phyloP scores from a whole-genome alignment of 2,888 invertebrate species.

The Fragum whitleyi region DNA sequence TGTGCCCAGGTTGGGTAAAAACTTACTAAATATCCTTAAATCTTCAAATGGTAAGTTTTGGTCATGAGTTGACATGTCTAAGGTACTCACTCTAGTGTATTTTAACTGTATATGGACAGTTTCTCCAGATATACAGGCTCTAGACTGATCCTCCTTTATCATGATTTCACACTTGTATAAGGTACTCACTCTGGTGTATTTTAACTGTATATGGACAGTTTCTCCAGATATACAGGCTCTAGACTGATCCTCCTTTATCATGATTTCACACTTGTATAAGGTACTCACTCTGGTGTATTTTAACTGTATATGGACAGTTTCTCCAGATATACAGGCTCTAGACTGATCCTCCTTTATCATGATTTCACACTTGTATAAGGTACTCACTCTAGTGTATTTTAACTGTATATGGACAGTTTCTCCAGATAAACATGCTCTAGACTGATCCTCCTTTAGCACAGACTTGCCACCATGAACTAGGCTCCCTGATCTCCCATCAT shows the following conservation, averaged over 20 bases:
- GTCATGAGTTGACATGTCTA: too few relatives aligned
- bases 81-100: not conserved
- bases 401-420: constrained; percentile 22
- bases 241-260: constrained; percentile 19
- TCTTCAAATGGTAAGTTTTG: too few relatives aligned
- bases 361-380: too few relatives aligned
- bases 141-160: constrained; percentile 19
- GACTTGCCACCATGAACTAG: not conserved
- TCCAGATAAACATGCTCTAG: constrained; percentile 5
- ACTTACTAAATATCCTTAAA: too few relatives aligned
- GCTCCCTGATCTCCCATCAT: constrained; percentile 19
- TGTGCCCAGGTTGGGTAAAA: too few relatives aligned
- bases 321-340: not conserved
- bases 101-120: constrained; percentile 20
- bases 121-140: not conserved
- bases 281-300: constrained; percentile 8
- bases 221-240: not conserved
- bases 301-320: constrained; percentile 21
- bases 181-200: not conserved
- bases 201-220: constrained; percentile 15
- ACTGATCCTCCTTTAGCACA: constrained; percentile 15
- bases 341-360: constrained; percentile 22
- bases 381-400: constrained; percentile 11
- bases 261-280: too few relatives aligned
- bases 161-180: too few relatives aligned